Percentiles rank a stretch among this genome's conserved stretches.
phyloP scores from a whole-genome alignment of 2,888 invertebrate genomes.

The Osedax frankpressi region DNA sequence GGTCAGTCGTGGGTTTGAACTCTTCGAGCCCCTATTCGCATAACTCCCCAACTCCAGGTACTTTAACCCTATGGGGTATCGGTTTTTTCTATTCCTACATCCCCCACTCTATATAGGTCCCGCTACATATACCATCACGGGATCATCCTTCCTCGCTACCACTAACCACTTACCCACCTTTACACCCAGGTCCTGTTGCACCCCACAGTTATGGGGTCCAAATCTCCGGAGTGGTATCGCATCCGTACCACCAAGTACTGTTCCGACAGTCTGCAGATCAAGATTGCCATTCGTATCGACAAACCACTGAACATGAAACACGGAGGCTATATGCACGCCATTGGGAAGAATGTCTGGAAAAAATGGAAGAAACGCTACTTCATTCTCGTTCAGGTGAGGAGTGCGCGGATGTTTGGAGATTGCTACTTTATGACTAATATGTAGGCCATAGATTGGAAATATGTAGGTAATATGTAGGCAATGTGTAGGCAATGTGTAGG shows the following conservation, averaged over 20 bases:
- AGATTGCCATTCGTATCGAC: constrained; percentile 94
- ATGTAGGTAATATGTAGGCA: no score
- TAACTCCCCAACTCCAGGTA: no score
- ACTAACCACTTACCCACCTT: neutral
- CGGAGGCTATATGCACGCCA: constrained; percentile 59
- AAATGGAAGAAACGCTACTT: constrained; percentile 98
- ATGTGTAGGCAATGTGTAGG: no score
- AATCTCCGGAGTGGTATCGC: constrained; percentile 76
- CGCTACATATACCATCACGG: neutral
- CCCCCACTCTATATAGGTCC: neutral
- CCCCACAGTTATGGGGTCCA: constrained; percentile 48
- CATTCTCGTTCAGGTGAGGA: constrained; percentile 83
- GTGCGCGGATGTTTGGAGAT: no score
- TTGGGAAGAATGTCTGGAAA: constrained; percentile 87
- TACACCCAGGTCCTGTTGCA: constrained; percentile 46
- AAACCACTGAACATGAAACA: constrained; percentile 98
- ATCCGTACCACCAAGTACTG: constrained; percentile 81
- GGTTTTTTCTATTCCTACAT: no score
- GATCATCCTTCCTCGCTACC: neutral
- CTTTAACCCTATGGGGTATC: no score
- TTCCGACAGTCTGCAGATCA: constrained; percentile 84
- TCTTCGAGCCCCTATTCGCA: no score
- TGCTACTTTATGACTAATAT: neutral
- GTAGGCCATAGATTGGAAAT: neutral
- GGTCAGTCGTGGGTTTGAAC: no score